Percentiles rank a stretch among this genome's conserved stretches.
phyloP scores from a whole-genome alignment of 2,113 vertebrate genomes.

The Pygoscelis adeliae region DNA sequence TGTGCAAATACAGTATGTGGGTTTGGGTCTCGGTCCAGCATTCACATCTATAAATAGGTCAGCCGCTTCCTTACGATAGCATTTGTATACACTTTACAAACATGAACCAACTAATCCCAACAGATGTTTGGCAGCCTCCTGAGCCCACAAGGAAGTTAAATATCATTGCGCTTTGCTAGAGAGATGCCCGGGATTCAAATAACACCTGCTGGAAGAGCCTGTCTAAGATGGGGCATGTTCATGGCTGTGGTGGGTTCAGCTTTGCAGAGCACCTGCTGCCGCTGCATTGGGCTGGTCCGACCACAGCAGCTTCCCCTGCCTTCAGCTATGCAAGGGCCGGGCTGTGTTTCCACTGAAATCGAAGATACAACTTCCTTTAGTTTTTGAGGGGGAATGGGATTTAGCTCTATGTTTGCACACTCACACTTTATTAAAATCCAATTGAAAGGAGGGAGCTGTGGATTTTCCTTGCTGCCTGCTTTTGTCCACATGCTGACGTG shows the following conservation, averaged over 20 bases:
- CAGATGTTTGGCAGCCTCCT: slow-evolving; percentile 37
- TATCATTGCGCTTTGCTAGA: slow-evolving; percentile 13
- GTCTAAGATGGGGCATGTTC: neutral
- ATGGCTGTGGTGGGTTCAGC: neutral
- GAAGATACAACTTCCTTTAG: neutral
- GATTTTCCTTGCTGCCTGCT: neutral
- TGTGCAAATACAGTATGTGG: neutral
- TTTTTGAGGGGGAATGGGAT: neutral
- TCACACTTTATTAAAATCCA: neutral
- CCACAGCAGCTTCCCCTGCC: neutral
- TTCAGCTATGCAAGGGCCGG: neutral
- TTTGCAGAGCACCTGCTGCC: neutral
- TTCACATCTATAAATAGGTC: neutral
- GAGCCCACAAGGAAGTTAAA: slow-evolving; percentile 24
- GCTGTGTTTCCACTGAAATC: neutral
- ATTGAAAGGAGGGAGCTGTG: neutral
- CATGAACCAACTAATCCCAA: neutral
- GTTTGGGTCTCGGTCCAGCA: neutral
- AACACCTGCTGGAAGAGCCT: neutral
- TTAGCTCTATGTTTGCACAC: neutral
- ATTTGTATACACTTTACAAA: neutral
- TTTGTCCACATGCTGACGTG: accelerated
- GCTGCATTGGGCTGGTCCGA: neutral
- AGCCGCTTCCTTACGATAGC: neutral
- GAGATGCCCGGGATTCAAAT: neutral